These are phyloP conservation scores for Lucifuga dentata DNA, from an alignment of 2,113 vertebrate genomes.

Conservation along the genomic window DNA sequence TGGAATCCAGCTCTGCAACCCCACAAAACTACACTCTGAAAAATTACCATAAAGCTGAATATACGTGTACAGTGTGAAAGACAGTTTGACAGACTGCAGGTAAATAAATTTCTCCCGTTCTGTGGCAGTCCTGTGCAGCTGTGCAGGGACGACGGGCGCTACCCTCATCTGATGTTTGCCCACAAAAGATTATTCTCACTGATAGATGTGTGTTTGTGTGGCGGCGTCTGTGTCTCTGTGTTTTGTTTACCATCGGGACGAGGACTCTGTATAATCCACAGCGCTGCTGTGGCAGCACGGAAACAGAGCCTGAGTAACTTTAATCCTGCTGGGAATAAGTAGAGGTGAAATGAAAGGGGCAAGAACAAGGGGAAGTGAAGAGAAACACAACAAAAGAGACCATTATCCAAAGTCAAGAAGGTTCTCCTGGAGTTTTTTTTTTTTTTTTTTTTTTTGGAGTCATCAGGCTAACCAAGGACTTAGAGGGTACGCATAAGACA, in stretches of 20 bases:
- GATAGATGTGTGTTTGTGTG: constrained; percentile 63
- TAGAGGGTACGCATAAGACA: background rate
- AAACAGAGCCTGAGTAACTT: constrained; percentile 42
- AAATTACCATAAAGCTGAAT: constrained; percentile 2
- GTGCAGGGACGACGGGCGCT: constrained; percentile 32
- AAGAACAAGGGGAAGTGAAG: constrained; percentile 11
- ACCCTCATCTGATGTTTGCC: constrained; percentile 61
- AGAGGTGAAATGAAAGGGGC: constrained; percentile 55
- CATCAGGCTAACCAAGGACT: background rate
- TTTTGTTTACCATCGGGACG: constrained; percentile 70
- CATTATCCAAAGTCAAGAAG: constrained; percentile 28
- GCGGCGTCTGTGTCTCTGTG: constrained; percentile 62
- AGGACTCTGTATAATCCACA: constrained; percentile 68
- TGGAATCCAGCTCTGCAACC: background rate
- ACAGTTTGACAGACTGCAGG: constrained; percentile 4
- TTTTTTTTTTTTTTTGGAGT: too few species aligned
- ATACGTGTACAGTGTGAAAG: background rate
- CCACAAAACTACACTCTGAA: background rate
- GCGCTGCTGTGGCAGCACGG: constrained; percentile 59
- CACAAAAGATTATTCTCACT: constrained; percentile 46
- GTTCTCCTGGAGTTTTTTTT: constrained; percentile 19
- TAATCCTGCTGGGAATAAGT: constrained; percentile 59
- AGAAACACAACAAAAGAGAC: constrained; percentile 38
- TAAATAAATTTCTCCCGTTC: constrained; percentile 33
- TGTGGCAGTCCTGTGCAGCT: background rate